A percentile compares a stretch with the other conserved stretches of the same genome.
Evolutionary conservation across 2,888 invertebrate species (phyloP).

Genomic region (Gerosis bhagava): DNA sequence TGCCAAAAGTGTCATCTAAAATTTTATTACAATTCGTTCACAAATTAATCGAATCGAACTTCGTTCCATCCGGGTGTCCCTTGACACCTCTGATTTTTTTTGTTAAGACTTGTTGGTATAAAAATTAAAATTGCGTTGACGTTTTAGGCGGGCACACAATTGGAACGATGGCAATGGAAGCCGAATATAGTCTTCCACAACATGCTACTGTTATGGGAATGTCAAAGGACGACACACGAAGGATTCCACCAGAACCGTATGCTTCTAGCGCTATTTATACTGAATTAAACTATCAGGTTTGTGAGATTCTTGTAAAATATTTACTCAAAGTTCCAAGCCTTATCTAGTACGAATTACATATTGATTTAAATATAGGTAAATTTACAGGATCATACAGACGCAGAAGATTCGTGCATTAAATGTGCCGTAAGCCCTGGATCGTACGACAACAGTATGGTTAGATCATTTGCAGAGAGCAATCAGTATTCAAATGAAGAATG

Average conservation of each 20-base stretch:
- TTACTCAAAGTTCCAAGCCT: too few species aligned
- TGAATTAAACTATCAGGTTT: constrained; percentile 72
- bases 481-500: constrained; percentile 77
- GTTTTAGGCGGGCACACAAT: constrained; percentile 63
- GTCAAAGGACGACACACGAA: constrained; percentile 59
- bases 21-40: too few species aligned
- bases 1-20: too few species aligned
- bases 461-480: constrained; percentile 71
- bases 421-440: constrained; percentile 80
- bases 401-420: constrained; percentile 80
- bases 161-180: constrained; percentile 72
- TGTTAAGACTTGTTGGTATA: too few species aligned
- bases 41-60: too few species aligned
- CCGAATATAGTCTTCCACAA: constrained; percentile 74
- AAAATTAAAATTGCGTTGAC: too few species aligned
- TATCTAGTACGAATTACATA: too few species aligned
- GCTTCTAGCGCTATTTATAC: constrained; percentile 87
- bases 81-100: too few species aligned
- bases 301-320: too few species aligned
- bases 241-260: constrained; percentile 85
- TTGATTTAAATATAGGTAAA: too few species aligned
- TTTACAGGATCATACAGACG: constrained; percentile 72
- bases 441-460: constrained; percentile 77
- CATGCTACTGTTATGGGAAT: constrained; percentile 58
- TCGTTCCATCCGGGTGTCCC: too few species aligned